Percentiles rank a stretch among this genome's conserved stretches.
These are phyloP conservation scores for Cydia splendana DNA, from an alignment of 1,140 invertebrate species.

Conservation along the genomic window DNA sequence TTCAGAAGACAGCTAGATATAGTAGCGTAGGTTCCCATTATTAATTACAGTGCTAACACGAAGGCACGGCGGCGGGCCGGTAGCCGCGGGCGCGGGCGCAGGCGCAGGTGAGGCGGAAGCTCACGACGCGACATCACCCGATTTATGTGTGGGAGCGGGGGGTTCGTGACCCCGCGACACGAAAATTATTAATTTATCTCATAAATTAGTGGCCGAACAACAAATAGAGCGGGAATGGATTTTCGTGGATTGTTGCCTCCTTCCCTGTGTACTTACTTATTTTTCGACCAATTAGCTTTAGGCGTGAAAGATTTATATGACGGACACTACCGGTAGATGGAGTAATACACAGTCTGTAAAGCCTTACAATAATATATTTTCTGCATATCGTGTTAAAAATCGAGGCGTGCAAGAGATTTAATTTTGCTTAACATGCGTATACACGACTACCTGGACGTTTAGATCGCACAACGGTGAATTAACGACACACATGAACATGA, in stretches of 20 bases:
- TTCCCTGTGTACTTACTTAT: conserved; percentile 33
- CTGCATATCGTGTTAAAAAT: conserved; percentile 1
- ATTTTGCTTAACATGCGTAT: conserved; percentile 23
- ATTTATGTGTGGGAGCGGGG: conserved; percentile 57
- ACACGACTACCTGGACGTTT: conserved; percentile 32
- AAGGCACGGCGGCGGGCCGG: conserved; percentile 40
- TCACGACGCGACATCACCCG: conserved; percentile 54
- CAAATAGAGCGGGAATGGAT: conserved; percentile 36
- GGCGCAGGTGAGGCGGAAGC: conserved; percentile 39
- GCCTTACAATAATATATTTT: not conserved
- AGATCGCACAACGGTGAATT: conserved; percentile 71
- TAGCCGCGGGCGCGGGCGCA: conserved; percentile 42
- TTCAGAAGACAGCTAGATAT: not conserved
- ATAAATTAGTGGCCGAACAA: conserved; percentile 36
- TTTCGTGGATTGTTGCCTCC: conserved; percentile 38
- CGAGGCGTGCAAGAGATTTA: not conserved
- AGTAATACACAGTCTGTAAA: not conserved
- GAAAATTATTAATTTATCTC: conserved; percentile 53
- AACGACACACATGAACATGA: conserved; percentile 39
- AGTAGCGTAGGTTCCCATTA: conserved; percentile 39
- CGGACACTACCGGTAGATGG: too few species aligned
- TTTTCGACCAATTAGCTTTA: not conserved
- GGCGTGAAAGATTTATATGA: not conserved
- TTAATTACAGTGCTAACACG: conserved; percentile 50
- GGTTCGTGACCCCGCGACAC: conserved; percentile 49